Evolutionary conservation across 2,888 invertebrate genomes (phyloP).

Genomic region (Metellina segmentata): DNA sequence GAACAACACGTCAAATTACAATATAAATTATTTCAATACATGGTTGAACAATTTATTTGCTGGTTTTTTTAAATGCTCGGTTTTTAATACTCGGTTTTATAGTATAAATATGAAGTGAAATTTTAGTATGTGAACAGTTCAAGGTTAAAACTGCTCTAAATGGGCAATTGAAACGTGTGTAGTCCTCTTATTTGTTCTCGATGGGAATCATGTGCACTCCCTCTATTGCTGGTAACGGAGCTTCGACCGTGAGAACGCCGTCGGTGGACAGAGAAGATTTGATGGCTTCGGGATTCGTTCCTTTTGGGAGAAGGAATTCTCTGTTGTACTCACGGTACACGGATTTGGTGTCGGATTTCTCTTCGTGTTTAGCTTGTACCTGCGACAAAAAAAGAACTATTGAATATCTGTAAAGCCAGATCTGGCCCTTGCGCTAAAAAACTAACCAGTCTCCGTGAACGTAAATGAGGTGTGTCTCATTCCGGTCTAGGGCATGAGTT

Average conservation of each 20-base stretch:
- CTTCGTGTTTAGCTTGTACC: conserved; percentile 99
- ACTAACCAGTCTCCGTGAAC: too few relatives aligned
- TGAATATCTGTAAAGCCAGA: background rate
- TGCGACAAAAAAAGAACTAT: conserved; percentile 81
- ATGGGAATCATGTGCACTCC: conserved; percentile 90
- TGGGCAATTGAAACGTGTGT: background rate
- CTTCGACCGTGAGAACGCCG: conserved; percentile 97
- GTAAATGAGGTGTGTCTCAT: too few relatives aligned
- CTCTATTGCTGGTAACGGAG: conserved; percentile 90
- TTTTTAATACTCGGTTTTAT: too few relatives aligned
- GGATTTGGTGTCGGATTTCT: conserved; percentile 97
- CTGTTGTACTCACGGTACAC: conserved; percentile 99
- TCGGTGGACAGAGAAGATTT: conserved; percentile 97
- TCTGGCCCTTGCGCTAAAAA: too few relatives aligned
- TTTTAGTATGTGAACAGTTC: too few relatives aligned
- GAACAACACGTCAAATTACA: background rate
- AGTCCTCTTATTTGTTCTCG: conserved; percentile 79
- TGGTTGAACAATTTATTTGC: too few relatives aligned
- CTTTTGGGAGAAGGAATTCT: conserved; percentile 97
- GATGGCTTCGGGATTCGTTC: conserved; percentile 97
- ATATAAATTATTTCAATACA: too few relatives aligned
- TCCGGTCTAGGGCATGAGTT: too few relatives aligned
- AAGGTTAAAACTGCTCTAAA: conserved; percentile 1
- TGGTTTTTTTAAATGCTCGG: too few relatives aligned
- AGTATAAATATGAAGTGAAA: too few relatives aligned